Conservation (phyloP, 2,888 invertebrate genomes). For the Ypsolopha scabrella region DNA sequence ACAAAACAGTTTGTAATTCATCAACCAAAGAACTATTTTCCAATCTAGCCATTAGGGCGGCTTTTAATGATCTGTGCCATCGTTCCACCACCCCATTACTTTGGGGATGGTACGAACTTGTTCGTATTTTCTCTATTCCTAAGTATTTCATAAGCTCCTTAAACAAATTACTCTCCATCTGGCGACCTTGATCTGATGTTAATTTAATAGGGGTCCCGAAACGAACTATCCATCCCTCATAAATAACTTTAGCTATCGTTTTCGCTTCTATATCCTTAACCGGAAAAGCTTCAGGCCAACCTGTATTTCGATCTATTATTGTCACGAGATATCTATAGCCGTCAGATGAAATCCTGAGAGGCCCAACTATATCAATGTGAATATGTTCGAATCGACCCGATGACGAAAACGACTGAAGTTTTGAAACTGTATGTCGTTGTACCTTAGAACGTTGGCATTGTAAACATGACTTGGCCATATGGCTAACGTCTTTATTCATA, state of each 20-base stretch:
- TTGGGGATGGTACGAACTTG: slow-evolving; percentile 5
- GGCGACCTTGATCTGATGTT: slow-evolving; percentile 20
- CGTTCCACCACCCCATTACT: too few species aligned
- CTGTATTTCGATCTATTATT: slow-evolving; percentile 2
- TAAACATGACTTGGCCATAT: neutral
- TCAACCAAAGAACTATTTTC: slow-evolving; percentile 13
- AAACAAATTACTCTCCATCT: slow-evolving; percentile 14
- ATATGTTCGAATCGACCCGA: slow-evolving; percentile 1
- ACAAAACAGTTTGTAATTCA: slow-evolving; percentile 23
- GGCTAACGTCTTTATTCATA: neutral
- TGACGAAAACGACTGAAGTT: neutral
- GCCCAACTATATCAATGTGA: slow-evolving; percentile 5
- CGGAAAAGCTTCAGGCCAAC: slow-evolving; percentile 7
- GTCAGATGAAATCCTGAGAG: neutral
- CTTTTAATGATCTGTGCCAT: slow-evolving; percentile 3
- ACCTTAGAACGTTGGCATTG: neutral
- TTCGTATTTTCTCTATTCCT: neutral
- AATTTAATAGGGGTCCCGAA: slow-evolving; percentile 2
- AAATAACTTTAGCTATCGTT: neutral
- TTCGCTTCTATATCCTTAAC: slow-evolving; percentile 1
- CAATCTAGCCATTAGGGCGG: slow-evolving; percentile 1
- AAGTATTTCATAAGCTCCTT: neutral
- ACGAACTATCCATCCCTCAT: slow-evolving; percentile 3
- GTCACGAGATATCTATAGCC: slow-evolving; percentile 1
- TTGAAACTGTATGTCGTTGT: neutral